Conservation (phyloP, 1,140 invertebrate species). For the roundworm (Caenorhabditis elegans) region DNA sequence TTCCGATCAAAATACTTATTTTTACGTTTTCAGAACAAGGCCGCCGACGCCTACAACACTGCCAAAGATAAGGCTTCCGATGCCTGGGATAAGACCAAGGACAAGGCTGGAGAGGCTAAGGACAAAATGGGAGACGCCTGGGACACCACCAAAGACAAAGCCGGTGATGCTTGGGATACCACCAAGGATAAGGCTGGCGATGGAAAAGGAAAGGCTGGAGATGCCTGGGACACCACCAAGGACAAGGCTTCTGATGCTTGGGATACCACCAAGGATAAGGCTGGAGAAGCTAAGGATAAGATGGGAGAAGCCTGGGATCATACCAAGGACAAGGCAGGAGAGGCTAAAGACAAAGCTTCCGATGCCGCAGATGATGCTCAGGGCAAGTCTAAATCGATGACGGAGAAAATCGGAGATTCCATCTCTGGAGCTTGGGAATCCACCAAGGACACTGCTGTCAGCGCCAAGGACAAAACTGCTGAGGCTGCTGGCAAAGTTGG, state of each 20-base stretch:
- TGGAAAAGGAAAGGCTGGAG: neutral
- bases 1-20: neutral
- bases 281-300: neutral
- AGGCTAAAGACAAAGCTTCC: neutral
- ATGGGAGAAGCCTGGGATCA: neutral
- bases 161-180: neutral
- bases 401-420: too few relatives aligned
- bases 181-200: neutral
- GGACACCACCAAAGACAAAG: neutral
- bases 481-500: neutral
- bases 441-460: neutral
- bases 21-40: neutral
- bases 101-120: neutral
- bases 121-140: neutral
- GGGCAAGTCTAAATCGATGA: too few relatives aligned
- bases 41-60: neutral
- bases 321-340: neutral
- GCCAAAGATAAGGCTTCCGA: neutral
- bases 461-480: neutral
- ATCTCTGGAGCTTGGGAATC: too few relatives aligned
- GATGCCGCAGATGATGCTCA: neutral
- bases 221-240: neutral
- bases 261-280: neutral
- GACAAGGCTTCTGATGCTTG: neutral
- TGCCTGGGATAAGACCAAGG: neutral